Evolutionary conservation across 2,113 vertebrate genomes (phyloP).

Genomic region (Nannospalax galili): DNA sequence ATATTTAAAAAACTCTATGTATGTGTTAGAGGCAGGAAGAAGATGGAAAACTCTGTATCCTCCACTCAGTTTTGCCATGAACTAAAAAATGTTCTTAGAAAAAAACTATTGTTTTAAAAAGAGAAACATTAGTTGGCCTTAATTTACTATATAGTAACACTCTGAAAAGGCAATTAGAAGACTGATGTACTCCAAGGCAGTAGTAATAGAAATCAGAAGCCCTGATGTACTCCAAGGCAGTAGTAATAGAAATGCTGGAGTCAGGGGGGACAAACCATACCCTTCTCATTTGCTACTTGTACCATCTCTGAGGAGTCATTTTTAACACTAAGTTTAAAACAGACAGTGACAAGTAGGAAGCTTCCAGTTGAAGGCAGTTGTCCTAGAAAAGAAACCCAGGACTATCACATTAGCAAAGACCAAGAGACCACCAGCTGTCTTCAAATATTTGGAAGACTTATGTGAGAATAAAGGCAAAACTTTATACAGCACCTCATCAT

Average conservation of each 20-base stretch:
- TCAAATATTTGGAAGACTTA: conserved; percentile 25
- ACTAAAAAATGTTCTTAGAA: not conserved
- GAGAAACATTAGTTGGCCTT: not conserved
- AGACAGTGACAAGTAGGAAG: not conserved
- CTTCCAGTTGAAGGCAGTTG: not conserved
- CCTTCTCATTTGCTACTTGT: not conserved
- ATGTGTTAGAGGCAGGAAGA: no score
- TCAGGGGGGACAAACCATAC: not conserved
- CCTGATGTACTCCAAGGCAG: not conserved
- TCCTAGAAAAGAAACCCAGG: conserved; percentile 17
- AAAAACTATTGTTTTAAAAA: not conserved
- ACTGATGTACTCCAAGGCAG: not conserved
- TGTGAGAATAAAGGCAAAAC: not conserved
- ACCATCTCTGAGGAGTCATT: not conserved
- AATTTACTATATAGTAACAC: not conserved
- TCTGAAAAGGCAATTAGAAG: not conserved
- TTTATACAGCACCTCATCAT: not conserved
- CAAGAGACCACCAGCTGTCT: not conserved
- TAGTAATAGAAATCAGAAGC: not conserved
- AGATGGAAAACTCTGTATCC: not conserved
- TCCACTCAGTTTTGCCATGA: not conserved
- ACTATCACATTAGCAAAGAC: not conserved
- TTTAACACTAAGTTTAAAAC: not conserved
- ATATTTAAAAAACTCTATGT: not conserved
- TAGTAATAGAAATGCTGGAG: not conserved